Evolutionary conservation across 1,140 invertebrate species (phyloP), one percentile per base, ranked within the genome.

Genomic region (Mercenaria mercenaria): DNA sequence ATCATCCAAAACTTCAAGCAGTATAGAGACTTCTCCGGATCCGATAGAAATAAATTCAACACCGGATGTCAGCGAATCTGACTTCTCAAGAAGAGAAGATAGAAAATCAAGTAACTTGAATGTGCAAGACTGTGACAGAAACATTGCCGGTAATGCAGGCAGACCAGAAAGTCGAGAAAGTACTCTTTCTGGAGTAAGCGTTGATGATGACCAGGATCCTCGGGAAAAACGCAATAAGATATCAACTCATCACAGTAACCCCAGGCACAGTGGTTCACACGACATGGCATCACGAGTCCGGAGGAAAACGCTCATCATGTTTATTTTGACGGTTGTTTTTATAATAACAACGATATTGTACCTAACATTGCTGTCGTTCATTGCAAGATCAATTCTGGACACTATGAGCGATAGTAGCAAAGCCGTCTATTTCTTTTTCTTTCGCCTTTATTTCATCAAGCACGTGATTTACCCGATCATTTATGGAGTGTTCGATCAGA

Each of bases 401-500:
- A 79, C 23, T n/a, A 23, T 88, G 29, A 79, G 43, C 26, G 34
- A 88, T 23, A 29, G 18, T 20, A 39, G 56, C 18, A 88, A 80
- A 43, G 52, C 76, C 10, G 37, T 79, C 20, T 88, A 79, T 56
- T 88, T 88, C 74, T 80, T 88, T 32, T 79, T 79, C 47, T 80
- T 88, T n/a, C 50, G 85, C 15, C 74, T 88, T 4, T 79, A 79
- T 13, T 88, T 88, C 32, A 80, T 80, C 2, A 88, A 88, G 56
- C 74, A 80, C 43, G 85, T 88, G 18, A 88, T 88, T 52, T 79
- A 88, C 23, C 85, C 85, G 1, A 47, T 88, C 13, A 29, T 88
- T 0, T 88, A 88, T 52, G 85, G 85, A 1, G 4, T 64, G 0
- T 20, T 88, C 56, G 85, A 88, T 50, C 59, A 50, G 39, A 64